Conservation (phyloP, 1,140 invertebrate genomes). For the Tribolium castaneum region DNA sequence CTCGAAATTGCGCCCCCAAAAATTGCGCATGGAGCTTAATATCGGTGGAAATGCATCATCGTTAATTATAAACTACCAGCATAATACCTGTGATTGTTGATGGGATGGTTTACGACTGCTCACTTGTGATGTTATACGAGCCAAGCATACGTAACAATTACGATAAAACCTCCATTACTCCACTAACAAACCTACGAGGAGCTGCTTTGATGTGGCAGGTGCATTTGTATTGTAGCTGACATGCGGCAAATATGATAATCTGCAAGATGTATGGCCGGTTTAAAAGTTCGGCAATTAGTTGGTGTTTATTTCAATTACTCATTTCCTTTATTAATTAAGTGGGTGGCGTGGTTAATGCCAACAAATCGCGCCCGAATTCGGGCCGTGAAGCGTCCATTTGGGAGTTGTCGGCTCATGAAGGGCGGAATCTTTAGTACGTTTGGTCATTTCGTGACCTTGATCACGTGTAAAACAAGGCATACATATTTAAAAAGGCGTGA, state of each 20-base stretch:
- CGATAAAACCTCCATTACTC: slow-evolving; percentile 32
- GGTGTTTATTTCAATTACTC: slow-evolving; percentile 27
- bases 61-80: slow-evolving; percentile 9
- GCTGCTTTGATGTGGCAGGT: neutral
- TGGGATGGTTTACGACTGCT: slow-evolving; percentile 8
- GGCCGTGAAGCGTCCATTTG: too few relatives aligned
- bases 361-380: neutral
- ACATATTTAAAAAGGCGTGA: slow-evolving; percentile 46
- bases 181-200: neutral
- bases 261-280: neutral
- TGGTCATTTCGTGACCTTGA: slow-evolving; percentile 34
- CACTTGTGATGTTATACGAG: slow-evolving; percentile 31
- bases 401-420: neutral
- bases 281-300: too few relatives aligned
- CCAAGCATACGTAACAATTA: slow-evolving; percentile 23
- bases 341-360: neutral
- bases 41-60: neutral
- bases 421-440: neutral
- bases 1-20: slow-evolving; percentile 12
- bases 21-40: neutral
- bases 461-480: slow-evolving; percentile 50
- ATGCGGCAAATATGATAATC: neutral
- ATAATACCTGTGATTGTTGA: slow-evolving; percentile 28
- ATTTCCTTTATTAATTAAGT: slow-evolving; percentile 10
- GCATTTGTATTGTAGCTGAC: too few relatives aligned